Conservation (phyloP, 30 jellyfish, hydroid and myxozoan genomes). For the Phacellophora camtschatica region DNA sequence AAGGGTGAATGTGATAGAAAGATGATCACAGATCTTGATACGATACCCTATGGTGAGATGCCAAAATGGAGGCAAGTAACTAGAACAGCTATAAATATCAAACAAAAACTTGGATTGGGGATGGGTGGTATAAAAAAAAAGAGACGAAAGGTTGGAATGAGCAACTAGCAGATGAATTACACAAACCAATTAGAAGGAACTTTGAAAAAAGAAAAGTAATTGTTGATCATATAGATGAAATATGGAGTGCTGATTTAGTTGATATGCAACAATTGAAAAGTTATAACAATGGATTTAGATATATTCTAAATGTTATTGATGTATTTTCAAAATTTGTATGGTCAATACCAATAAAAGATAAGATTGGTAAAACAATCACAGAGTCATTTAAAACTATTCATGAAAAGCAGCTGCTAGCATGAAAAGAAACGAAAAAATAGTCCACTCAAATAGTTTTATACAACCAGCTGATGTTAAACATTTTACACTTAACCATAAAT, state of each 20-base stretch:
- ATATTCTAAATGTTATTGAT: not conserved
- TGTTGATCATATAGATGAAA: not conserved
- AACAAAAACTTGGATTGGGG: slow-evolving; percentile 6
- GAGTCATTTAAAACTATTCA: not conserved
- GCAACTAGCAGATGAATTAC: slow-evolving; percentile 4
- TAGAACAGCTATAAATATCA: too few relatives aligned
- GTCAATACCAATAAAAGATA: not conserved
- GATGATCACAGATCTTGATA: not conserved
- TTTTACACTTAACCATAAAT: not conserved
- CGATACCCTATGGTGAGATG: not conserved
- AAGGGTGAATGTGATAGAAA: not conserved
- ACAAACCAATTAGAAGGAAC: not conserved
- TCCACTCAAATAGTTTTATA: too few relatives aligned
- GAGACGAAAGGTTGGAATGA: not conserved
- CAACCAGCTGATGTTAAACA: too few relatives aligned
- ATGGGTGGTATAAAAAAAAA: not conserved
- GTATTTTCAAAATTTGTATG: slow-evolving; percentile 23
- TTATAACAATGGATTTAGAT: not conserved
- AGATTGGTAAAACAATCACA: not conserved
- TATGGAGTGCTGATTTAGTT: slow-evolving; percentile 19
- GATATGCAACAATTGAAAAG: not conserved
- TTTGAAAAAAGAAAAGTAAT: not conserved
- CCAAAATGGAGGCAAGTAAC: too few relatives aligned
- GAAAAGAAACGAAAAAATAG: not conserved
- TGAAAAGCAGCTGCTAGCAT: not conserved